Conservation (phyloP, 1,140 invertebrate species). For the Drosophila pallidifrons region DNA sequence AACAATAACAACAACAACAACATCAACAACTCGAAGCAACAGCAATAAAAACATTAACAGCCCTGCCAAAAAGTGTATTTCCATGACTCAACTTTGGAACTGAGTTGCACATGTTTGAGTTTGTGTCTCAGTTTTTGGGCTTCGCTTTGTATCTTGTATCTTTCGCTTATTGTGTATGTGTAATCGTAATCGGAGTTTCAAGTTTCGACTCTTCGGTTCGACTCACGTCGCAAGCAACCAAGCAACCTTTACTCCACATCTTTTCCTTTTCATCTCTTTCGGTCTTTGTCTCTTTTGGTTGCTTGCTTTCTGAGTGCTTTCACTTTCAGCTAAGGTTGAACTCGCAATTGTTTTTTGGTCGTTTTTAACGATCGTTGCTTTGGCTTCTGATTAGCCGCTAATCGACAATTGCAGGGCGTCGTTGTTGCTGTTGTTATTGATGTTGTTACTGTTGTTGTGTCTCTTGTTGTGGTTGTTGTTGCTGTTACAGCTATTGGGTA, state of each 20-base stretch:
- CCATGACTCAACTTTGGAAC: conserved; percentile 36
- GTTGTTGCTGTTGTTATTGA: conserved; percentile 22
- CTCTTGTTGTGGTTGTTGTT: conserved; percentile 15
- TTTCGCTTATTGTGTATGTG: conserved; percentile 33
- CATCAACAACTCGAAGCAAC: conserved; percentile 10
- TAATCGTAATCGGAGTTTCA: conserved; percentile 50
- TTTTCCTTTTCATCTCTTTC: conserved; percentile 34
- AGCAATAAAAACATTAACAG: conserved; percentile 18
- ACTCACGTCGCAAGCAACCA: conserved; percentile 32
- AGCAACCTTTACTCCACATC: conserved; percentile 63
- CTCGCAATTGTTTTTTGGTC: conserved; percentile 67
- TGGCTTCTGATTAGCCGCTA: conserved; percentile 66
- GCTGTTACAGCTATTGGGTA: conserved; percentile 45
- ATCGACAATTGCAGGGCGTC: conserved; percentile 44
- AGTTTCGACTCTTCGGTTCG: conserved; percentile 34
- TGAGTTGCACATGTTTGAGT: conserved; percentile 25
- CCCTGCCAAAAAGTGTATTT: conserved; percentile 26
- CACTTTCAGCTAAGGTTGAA: conserved; percentile 70
- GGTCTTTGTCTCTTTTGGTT: background rate
- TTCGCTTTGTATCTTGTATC: conserved; percentile 28
- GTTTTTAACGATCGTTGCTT: conserved; percentile 48
- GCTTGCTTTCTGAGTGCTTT: conserved; percentile 50
- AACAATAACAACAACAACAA: conserved; percentile 32
- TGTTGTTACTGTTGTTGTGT: background rate
- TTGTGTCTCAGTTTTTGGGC: conserved; percentile 5